phyloP scores from a whole-genome alignment of 2,888 invertebrate genomes.

The Ophion ventricosus region DNA sequence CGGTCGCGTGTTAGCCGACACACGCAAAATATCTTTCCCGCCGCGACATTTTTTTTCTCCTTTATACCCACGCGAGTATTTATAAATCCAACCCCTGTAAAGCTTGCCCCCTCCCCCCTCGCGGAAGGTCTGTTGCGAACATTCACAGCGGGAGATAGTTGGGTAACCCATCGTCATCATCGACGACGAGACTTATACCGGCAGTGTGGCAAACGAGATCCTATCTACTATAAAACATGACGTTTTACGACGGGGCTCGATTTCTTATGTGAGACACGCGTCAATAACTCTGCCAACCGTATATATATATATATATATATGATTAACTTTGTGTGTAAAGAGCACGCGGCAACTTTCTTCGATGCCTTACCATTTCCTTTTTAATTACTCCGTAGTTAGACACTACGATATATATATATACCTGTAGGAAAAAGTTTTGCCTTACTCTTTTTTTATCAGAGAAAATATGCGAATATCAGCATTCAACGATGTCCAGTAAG shows the following conservation, averaged over 20 bases:
- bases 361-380: not conserved
- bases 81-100: slow-evolving; percentile 34
- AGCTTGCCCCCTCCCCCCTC: slow-evolving; percentile 63
- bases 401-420: not conserved
- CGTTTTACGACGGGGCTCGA: slow-evolving; percentile 65
- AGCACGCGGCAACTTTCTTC: not conserved
- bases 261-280: slow-evolving; percentile 71
- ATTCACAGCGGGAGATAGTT: slow-evolving; percentile 70
- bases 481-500: too few relatives aligned
- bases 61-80: slow-evolving; percentile 36
- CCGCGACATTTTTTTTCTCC: slow-evolving; percentile 5
- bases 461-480: too few relatives aligned
- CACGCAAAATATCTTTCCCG: slow-evolving; percentile 39
- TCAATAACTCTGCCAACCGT: slow-evolving; percentile 47
- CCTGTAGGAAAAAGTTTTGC: too few relatives aligned
- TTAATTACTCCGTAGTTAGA: not conserved
- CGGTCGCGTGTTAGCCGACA: slow-evolving; percentile 76
- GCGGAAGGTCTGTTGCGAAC: slow-evolving; percentile 79
- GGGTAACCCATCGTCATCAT: slow-evolving; percentile 67
- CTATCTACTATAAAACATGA: slow-evolving; percentile 63
- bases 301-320: not conserved
- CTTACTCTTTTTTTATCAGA: too few relatives aligned
- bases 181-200: slow-evolving; percentile 56
- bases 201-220: slow-evolving; percentile 56
- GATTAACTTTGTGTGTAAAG: not conserved